Evolutionary conservation across 2,797 vertebrate species (phyloP).

Genomic region (Scolopax rusticola): DNA sequence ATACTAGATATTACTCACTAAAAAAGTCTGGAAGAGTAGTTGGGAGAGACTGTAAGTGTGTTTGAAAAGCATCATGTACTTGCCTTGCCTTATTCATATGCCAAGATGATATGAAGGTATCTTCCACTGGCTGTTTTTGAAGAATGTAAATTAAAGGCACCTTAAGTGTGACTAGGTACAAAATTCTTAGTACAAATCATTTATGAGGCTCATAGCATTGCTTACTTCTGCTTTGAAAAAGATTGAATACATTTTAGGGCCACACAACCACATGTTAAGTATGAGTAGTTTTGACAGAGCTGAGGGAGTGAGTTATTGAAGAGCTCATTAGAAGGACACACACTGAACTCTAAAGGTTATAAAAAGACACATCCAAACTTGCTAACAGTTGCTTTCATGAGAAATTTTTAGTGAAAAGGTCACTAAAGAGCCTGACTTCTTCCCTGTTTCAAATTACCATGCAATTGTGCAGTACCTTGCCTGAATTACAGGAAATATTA

Average conservation of each 20-base stretch:
- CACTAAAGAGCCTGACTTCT: constrained; percentile 48
- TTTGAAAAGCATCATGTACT: background rate
- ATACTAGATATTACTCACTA: background rate
- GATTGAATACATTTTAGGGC: background rate
- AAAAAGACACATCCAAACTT: constrained; percentile 44
- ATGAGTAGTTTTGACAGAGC: background rate
- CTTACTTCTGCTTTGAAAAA: background rate
- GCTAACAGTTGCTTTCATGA: constrained; percentile 35
- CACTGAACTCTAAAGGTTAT: constrained; percentile 1
- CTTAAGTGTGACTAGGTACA: background rate
- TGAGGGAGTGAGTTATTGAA: background rate
- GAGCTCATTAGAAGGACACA: constrained; percentile 25
- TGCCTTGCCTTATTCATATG: background rate
- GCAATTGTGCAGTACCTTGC: background rate
- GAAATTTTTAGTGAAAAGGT: constrained; percentile 62
- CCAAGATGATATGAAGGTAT: background rate
- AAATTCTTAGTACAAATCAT: background rate
- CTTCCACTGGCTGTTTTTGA: background rate
- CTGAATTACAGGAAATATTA: background rate
- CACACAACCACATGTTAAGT: background rate
- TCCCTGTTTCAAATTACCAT: constrained; percentile 45
- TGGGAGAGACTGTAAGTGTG: background rate
- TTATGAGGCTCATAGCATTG: background rate
- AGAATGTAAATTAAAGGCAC: background rate
- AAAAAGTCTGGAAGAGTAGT: background rate